These are phyloP conservation scores for Autographa pulchrina DNA, from an alignment of 2,888 invertebrate genomes.

Conservation along the genomic window DNA sequence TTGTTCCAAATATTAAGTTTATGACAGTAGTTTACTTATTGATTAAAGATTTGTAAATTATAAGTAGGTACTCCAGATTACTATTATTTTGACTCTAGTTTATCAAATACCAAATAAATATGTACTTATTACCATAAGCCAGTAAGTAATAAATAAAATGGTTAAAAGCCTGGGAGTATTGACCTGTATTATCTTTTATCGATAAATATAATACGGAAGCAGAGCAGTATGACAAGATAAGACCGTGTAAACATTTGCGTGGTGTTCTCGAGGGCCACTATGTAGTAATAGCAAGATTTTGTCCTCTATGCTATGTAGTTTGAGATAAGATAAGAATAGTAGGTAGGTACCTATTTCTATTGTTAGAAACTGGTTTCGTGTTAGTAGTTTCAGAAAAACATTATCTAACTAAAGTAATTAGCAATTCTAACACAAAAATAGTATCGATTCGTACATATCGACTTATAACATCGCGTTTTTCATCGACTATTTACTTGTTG, in stretches of 20 bases:
- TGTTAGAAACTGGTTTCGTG: neutral
- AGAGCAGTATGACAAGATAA: constrained; percentile 47
- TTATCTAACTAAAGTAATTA: neutral
- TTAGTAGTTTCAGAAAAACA: too few relatives aligned
- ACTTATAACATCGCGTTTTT: neutral
- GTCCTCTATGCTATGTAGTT: neutral
- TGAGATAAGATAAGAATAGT: constrained; percentile 13
- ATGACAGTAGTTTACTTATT: neutral
- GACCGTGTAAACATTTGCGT: constrained; percentile 29
- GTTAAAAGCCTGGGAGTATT: constrained; percentile 37
- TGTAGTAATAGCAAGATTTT: constrained; percentile 13
- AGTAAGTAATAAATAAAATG: neutral
- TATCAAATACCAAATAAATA: too few relatives aligned
- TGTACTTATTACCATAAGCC: too few relatives aligned
- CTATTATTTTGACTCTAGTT: too few relatives aligned
- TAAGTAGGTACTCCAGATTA: neutral
- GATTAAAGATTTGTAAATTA: neutral
- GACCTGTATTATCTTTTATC: constrained; percentile 55
- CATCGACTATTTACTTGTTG: constrained; percentile 24
- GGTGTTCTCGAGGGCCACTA: constrained; percentile 18
- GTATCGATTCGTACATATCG: neutral
- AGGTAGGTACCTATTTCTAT: neutral
- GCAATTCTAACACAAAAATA: neutral
- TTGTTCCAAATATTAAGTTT: neutral
- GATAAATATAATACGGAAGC: constrained; percentile 47